Evolutionary conservation across 2,888 invertebrate species (phyloP), one percentile per base, ranked within the genome.

Genomic region (Tenthredo notha): DNA sequence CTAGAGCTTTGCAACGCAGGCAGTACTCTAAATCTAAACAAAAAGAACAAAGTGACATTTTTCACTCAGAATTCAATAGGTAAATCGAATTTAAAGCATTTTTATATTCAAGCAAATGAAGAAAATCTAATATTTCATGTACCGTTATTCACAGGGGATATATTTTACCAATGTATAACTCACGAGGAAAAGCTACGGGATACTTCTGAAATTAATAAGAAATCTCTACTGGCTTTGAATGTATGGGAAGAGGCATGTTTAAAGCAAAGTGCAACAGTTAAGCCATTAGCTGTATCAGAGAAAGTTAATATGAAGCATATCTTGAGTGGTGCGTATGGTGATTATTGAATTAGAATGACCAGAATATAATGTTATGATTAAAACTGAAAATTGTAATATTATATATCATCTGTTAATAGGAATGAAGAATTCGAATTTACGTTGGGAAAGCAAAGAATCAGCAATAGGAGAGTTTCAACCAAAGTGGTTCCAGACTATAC

Each of bases 141-240:
- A 40, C 65, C 21, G 43, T 50, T 72, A 50, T 85, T 87, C 86
- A 10, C 78, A 92, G 92, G 92, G 47, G 93, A 93, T 85, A 87
- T 93, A 86, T 93, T 91, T 88, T 93, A 93, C 89, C 93, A 93
- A 77, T 90, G 92, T 47, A 88, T 93, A 85, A 91, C 91, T 61
- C 88, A 93, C 78, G 88, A 90, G 37, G 87, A 86, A 58, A 9
- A 50, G 4, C 84, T 91, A 25, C 86, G 90, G 18, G 87, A 87
- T 78, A 88, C 88, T 87, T 91, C 91, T 6, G 50, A 85, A 2
- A 86, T 90, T 25, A 92, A 93, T 86, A 86, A 86, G 58, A 89
- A 89, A 86, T 88, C 92, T 12, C 87, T 88, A 61, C 88, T 87
- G 43, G 90, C 91, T 29, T 86, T 93, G 50, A 88, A 90, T 85